Evolutionary conservation across 1,140 invertebrate genomes (phyloP).

Genomic region (Plodia interpunctella): DNA sequence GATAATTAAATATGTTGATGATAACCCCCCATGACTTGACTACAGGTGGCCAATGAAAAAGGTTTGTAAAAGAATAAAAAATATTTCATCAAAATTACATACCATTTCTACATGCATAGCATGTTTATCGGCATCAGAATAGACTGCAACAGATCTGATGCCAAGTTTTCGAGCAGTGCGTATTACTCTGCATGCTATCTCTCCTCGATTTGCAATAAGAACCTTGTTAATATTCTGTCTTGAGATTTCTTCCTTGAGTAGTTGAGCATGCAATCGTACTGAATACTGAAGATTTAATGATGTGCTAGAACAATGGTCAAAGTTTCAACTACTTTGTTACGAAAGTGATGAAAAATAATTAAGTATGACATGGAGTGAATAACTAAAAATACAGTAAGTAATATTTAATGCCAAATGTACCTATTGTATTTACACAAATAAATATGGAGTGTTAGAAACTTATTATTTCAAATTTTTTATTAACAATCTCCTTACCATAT

Average conservation of each 20-base stretch:
- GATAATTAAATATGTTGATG: no score
- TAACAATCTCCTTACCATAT: constrained; percentile 32
- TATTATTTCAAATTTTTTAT: no score
- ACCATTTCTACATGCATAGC: constrained; percentile 88
- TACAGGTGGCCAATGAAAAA: no score
- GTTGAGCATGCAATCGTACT: constrained; percentile 43
- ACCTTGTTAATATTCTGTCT: constrained; percentile 83
- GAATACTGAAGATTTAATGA: constrained; percentile 25
- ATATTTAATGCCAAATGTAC: no score
- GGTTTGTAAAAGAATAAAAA: no score
- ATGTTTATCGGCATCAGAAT: constrained; percentile 93
- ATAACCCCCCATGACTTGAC: no score
- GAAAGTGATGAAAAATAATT: not conserved
- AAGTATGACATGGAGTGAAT: constrained; percentile 8
- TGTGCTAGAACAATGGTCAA: constrained; percentile 31
- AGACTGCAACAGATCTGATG: constrained; percentile 95
- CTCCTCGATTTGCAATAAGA: constrained; percentile 97
- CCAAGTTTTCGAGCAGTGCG: constrained; percentile 93
- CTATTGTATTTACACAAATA: no score
- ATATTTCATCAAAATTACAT: constrained; percentile 20
- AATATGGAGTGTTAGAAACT: no score
- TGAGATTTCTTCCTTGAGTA: constrained; percentile 44
- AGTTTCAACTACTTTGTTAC: no score
- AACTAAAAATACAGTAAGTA: no score
- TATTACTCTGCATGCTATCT: constrained; percentile 97